Percentiles rank a stretch among this genome's conserved stretches.
These are phyloP conservation scores for Nycticebus coucang DNA, from an alignment of 2,113 vertebrate genomes.

Conservation along the genomic window DNA sequence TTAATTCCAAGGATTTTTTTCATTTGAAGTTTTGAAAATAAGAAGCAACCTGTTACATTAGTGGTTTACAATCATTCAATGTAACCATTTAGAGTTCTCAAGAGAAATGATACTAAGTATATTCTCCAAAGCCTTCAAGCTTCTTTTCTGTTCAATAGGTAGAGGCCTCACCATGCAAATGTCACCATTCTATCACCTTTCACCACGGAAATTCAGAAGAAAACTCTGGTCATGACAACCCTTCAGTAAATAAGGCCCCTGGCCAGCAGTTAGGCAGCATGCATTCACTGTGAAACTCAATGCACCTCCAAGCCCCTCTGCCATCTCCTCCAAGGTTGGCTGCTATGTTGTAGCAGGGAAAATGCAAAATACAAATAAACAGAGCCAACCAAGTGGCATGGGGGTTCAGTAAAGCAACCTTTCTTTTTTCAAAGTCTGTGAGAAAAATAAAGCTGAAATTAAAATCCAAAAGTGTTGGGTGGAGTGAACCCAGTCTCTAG, in stretches of 20 bases:
- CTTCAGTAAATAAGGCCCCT: neutral
- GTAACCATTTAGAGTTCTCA: neutral
- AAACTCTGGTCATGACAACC: neutral
- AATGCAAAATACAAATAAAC: neutral
- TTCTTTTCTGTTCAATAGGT: neutral
- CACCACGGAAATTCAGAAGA: neutral
- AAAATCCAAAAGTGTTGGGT: constrained; percentile 60
- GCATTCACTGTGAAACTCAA: neutral
- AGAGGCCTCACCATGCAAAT: constrained; percentile 3
- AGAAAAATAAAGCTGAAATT: constrained; percentile 65
- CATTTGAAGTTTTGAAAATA: neutral
- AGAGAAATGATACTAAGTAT: neutral
- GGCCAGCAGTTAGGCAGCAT: neutral
- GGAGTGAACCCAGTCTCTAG: neutral
- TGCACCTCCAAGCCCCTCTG: neutral
- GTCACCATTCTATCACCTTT: constrained; percentile 3
- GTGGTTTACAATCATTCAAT: neutral
- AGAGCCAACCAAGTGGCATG: neutral
- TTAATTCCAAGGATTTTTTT: neutral
- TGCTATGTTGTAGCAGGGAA: constrained; percentile 31
- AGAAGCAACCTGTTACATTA: neutral
- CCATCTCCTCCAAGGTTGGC: neutral
- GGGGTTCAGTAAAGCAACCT: constrained; percentile 54
- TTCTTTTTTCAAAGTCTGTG: constrained; percentile 46
- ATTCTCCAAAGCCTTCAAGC: neutral